Evolutionary conservation across 2,888 invertebrate species (phyloP), one percentile per base, ranked within the genome.

Genomic region (Mayetiola destructor): DNA sequence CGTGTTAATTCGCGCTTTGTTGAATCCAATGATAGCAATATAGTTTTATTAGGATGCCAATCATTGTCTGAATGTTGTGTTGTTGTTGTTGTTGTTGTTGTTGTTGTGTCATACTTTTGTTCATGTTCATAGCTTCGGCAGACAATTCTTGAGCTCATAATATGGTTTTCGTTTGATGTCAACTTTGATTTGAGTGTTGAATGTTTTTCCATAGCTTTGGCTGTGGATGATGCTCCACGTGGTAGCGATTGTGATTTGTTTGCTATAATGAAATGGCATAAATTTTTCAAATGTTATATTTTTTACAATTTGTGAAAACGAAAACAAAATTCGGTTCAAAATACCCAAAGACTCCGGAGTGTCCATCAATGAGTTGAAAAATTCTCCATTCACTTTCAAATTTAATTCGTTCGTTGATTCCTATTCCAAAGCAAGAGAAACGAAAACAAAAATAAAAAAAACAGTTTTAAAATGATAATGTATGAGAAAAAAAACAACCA

Each of bases 361-460:
- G 32, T 18, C 32, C 29, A 18, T 20, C 10, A 76, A 69, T 71
- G 80, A 77, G 74, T 82, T 77, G 63, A 78, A 76, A 65, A 77
- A 73, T 68, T 86, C 86, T 76, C 85, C 85, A 72, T 85, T 85
- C 59, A 84, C 80, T 76, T n/a, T n/a, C n/a, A n/a, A n/a, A n/a
- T n/a, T n/a, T n/a, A n/a, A n/a, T 32, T 85, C 86, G 62, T 83
- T 85, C 64, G 85, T 85, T 59, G 83, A 81, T 60, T n/a, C n/a
- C n/a, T n/a, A n/a, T n/a, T n/a, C n/a, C n/a, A n/a, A n/a, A 84
- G 80, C 66, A 82, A 74, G 66, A 78, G 77, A 65, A 77, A 75
- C n/a, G 53, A 18, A 30, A 32, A 18, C 53, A 30, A 14, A 16
- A 29, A 35, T 58, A 21, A 48, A 52, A 20, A 40, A 55, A 30